Conservation (phyloP, 2,797 vertebrate genomes). For the Bradypodion ventrale region DNA sequence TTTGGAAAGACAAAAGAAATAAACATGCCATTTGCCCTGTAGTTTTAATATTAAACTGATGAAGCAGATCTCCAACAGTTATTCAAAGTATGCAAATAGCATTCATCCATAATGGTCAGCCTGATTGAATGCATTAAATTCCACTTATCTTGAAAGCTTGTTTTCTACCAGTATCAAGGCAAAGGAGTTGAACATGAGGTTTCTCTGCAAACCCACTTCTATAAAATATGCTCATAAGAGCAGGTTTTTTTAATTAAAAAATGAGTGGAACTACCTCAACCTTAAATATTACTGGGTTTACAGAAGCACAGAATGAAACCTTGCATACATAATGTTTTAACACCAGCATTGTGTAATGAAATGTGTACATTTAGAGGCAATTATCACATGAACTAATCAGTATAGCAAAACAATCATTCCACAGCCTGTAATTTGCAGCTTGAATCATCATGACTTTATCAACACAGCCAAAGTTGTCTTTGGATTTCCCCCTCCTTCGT, state of each 20-base stretch:
- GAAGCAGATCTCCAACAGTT: conserved; percentile 34
- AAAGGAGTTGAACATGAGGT: not conserved
- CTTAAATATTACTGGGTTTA: conserved; percentile 19
- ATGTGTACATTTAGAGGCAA: not conserved
- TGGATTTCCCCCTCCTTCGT: conserved; percentile 25
- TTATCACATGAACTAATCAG: conserved; percentile 10
- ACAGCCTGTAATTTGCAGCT: conserved; percentile 33
- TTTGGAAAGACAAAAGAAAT: conserved; percentile 64
- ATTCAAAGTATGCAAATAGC: conserved; percentile 36
- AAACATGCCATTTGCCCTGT: conserved; percentile 25
- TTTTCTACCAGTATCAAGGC: conserved; percentile 9
- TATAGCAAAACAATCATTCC: not conserved
- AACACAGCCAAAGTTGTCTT: not conserved
- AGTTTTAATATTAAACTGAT: conserved; percentile 41
- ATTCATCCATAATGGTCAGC: not conserved
- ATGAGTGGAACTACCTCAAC: not conserved
- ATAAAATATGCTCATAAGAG: conserved; percentile 12
- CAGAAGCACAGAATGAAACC: not conserved
- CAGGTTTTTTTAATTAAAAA: conserved; percentile 42
- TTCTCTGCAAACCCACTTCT: conserved; percentile 35
- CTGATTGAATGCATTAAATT: conserved; percentile 11
- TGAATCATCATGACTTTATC: conserved; percentile 27
- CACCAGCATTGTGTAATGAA: not conserved
- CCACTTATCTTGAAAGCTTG: not conserved
- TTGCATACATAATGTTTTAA: not conserved